These are phyloP conservation scores for Drosophila sp. DNA, from an alignment of 1,140 invertebrate species.

Conservation along the genomic window DNA sequence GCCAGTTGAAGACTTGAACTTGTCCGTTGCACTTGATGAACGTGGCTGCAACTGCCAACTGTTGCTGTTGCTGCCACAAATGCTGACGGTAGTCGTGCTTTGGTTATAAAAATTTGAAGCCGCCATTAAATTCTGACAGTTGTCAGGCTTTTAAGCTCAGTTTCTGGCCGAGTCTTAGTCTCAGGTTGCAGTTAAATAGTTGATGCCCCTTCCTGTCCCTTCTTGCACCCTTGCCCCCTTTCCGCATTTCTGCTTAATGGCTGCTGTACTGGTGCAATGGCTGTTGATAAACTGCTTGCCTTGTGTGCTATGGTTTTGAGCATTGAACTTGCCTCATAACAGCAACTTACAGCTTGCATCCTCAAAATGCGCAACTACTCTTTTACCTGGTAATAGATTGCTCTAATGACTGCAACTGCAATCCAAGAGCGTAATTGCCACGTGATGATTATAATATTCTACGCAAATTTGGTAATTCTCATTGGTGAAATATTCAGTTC, in stretches of 20 bases:
- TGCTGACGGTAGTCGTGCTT: constrained; percentile 79
- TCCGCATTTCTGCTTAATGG: constrained; percentile 24
- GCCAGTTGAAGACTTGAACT: constrained; percentile 44
- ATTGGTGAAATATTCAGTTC: too few relatives aligned
- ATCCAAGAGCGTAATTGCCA: not conserved
- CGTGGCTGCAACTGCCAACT: constrained; percentile 3
- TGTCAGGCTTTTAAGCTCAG: constrained; percentile 62
- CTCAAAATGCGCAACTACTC: constrained; percentile 27
- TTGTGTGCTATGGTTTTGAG: constrained; percentile 44
- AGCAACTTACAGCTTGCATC: constrained; percentile 27
- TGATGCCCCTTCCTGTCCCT: constrained; percentile 12
- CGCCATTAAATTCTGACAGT: constrained; percentile 83
- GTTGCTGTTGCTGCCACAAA: constrained; percentile 2
- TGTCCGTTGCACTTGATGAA: constrained; percentile 60
- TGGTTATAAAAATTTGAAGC: constrained; percentile 82
- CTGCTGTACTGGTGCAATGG: constrained; percentile 25
- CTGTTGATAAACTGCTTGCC: constrained; percentile 41
- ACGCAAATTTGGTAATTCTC: too few relatives aligned
- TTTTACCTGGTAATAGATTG: constrained; percentile 64
- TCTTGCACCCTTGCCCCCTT: not conserved
- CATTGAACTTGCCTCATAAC: constrained; percentile 33
- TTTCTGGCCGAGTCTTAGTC: constrained; percentile 8
- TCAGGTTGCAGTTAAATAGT: constrained; percentile 57
- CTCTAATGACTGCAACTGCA: constrained; percentile 55
- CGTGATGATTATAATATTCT: constrained; percentile 20